These are phyloP conservation scores for Empidonax traillii DNA, from an alignment of 2,113 vertebrate genomes.

Conservation along the genomic window DNA sequence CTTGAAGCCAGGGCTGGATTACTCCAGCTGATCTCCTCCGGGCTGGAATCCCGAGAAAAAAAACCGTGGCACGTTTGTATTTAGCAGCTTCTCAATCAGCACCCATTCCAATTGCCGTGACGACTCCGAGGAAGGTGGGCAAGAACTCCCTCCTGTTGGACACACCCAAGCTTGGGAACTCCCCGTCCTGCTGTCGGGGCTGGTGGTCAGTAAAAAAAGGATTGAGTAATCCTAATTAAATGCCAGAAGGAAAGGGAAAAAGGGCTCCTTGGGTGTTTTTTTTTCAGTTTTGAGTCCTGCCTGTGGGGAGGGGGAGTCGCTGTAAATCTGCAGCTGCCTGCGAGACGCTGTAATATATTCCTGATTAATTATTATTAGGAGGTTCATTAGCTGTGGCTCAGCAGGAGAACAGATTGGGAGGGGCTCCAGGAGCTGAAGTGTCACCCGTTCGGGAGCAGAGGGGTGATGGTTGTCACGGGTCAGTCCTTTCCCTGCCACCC, in stretches of 20 bases:
- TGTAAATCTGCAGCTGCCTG: not conserved
- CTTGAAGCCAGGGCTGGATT: not conserved
- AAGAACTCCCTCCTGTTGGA: not conserved
- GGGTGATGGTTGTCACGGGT: fast-evolving
- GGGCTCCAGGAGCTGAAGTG: not conserved
- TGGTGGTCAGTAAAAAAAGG: not conserved
- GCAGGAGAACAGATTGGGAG: not conserved
- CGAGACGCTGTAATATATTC: not conserved
- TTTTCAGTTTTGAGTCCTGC: not conserved
- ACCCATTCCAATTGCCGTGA: conserved; percentile 29
- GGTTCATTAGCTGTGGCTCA: not conserved
- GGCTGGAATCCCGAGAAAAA: not conserved
- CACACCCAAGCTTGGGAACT: not conserved
- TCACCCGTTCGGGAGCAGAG: fast-evolving
- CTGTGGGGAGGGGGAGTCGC: fast-evolving
- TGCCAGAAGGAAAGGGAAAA: not conserved
- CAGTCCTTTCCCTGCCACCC: not conserved
- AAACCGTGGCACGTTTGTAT: not conserved
- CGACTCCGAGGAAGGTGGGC: conserved; percentile 1
- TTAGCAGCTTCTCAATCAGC: not conserved
- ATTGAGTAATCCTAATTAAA: not conserved
- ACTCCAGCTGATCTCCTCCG: not conserved
- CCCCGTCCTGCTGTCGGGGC: not conserved
- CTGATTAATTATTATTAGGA: not conserved
- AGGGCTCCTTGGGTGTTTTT: not conserved